Conservation (phyloP, 1,140 invertebrate species). For the Danaus plexippus region DNA sequence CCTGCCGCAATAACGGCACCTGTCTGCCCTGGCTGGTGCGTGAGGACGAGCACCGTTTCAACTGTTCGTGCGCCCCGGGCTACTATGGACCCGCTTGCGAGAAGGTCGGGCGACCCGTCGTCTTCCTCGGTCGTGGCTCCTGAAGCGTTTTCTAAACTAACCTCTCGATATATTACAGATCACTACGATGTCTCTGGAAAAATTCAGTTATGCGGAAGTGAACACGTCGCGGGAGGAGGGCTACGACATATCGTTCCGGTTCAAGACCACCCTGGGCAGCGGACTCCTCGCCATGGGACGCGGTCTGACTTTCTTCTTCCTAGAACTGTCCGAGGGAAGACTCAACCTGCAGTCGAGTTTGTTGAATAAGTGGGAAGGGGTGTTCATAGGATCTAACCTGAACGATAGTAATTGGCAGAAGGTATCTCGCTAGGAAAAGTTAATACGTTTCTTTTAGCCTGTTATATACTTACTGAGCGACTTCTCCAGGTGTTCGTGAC, state of each 20-base stretch:
- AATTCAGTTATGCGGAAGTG: slow-evolving; percentile 82
- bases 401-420: slow-evolving; percentile 92
- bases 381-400: slow-evolving; percentile 85
- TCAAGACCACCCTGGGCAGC: slow-evolving; percentile 90
- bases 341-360: slow-evolving; percentile 89
- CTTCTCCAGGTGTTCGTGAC: slow-evolving; percentile 79
- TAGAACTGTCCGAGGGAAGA: slow-evolving; percentile 84
- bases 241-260: slow-evolving; percentile 90
- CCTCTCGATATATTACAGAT: slow-evolving; percentile 52
- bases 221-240: slow-evolving; percentile 86
- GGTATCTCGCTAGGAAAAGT: slow-evolving; percentile 44
- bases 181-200: slow-evolving; percentile 90
- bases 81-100: slow-evolving; percentile 85
- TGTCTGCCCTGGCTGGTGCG: slow-evolving; percentile 86
- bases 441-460: not conserved
- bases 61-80: slow-evolving; percentile 87
- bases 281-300: slow-evolving; percentile 89
- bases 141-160: too few relatives aligned
- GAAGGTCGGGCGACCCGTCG: slow-evolving; percentile 65
- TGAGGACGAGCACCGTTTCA: slow-evolving; percentile 85
- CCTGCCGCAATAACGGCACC: slow-evolving; percentile 86
- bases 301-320: slow-evolving; percentile 85
- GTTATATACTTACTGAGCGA: not conserved
- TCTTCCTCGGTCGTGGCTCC: too few relatives aligned
- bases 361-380: slow-evolving; percentile 90